Conservation (phyloP, 2,888 invertebrate species). For the Lasioglossum malachurum region DNA sequence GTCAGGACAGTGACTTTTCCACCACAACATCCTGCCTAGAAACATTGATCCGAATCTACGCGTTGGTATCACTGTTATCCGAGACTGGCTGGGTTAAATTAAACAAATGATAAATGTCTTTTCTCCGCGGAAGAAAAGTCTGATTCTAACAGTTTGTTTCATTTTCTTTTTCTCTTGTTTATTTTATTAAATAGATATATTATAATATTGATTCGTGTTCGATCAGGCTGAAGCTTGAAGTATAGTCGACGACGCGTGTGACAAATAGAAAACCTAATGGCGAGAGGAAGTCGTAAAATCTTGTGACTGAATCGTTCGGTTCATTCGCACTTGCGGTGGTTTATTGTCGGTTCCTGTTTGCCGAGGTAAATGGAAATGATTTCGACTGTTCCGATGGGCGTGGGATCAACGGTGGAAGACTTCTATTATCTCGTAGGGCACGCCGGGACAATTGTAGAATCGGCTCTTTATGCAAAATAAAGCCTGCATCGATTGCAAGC, state of each 20-base stretch:
- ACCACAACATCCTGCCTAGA: background rate
- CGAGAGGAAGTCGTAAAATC: background rate
- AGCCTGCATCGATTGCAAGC: too few species aligned
- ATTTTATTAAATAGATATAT: slow-evolving; percentile 31
- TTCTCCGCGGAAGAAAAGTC: slow-evolving; percentile 5
- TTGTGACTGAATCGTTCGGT: background rate
- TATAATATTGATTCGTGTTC: slow-evolving; percentile 14
- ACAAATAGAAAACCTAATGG: background rate
- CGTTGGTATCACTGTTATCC: background rate
- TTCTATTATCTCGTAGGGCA: background rate
- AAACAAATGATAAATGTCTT: too few species aligned
- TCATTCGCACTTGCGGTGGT: background rate
- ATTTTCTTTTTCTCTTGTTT: background rate
- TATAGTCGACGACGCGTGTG: background rate
- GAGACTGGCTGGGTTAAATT: background rate
- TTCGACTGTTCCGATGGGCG: background rate
- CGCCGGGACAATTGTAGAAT: too few species aligned
- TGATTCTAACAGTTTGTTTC: slow-evolving; percentile 11
- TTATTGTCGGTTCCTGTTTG: slow-evolving; percentile 36
- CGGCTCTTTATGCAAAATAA: too few species aligned
- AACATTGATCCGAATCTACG: background rate
- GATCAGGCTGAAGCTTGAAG: background rate
- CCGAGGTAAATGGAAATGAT: background rate
- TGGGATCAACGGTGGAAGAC: slow-evolving; percentile 16
- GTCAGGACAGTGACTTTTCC: background rate